Base-by-base conservation (phyloP, 2,888 invertebrate species). In the Drosophila multiciliata region DNA sequence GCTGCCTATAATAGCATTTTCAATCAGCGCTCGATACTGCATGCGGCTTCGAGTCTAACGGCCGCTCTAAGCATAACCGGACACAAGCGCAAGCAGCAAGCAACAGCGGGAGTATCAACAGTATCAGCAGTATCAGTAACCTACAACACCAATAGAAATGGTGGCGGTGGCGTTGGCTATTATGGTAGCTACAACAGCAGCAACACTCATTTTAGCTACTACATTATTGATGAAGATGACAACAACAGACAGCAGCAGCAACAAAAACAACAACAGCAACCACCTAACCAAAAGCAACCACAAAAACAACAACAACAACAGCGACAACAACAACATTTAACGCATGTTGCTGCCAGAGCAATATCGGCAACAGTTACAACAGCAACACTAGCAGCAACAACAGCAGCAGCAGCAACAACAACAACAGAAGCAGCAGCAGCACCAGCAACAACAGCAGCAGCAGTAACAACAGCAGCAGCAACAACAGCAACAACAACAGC, bases 1-100 rank as follows among this genome's bases (percentile, higher is more conserved):
- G 92, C 92, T 73, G 92, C 90, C 62, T 91, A 90, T 57, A 91
- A 92, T 85, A 92, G 92, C 82, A 91, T 91, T 82, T 91, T 91
- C 65, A 91, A 91, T 71, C 91, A 91, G 65, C 91, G 91, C 73
- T 87, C 91, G 62, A 81, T 86, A 38, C 73, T 89, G 77, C 90
- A 85, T 80, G 89, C 90, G 29, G 80, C 88, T 75, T 86, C 86
- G 29, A 90, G 89, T 83, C 70, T 90, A 71, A 64, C 89, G 75
- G 90, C 87, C 48, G 87, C 89, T 86, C 68, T 88, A 86, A 89
- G 90, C 87, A 87, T 89, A 73, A 88, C 90, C 58, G 90, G 90
- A 61, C 86, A 88, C 70, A 88, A 85, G 73, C 90, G 87, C 71
- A 90, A 85, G 72, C 89, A 81, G 54, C 65, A 69, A 45, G 29